These are phyloP conservation scores for Berghia stephanieae DNA, from an alignment of 1,140 invertebrate genomes.

Conservation along the genomic window DNA sequence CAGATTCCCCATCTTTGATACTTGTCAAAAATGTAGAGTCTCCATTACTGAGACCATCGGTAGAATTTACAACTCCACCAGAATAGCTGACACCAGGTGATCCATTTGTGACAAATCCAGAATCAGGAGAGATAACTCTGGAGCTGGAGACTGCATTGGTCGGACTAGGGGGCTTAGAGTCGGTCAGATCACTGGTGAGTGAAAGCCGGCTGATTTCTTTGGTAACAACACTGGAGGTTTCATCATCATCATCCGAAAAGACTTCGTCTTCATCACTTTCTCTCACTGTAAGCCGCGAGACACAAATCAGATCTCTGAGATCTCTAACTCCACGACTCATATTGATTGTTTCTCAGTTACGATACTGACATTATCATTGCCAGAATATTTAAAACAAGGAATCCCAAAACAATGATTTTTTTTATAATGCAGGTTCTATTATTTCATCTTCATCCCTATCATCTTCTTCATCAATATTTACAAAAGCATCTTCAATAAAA, in stretches of 20 bases:
- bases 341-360: not conserved
- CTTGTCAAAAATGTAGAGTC: slow-evolving; percentile 23
- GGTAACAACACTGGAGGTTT: too few relatives aligned
- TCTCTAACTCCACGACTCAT: slow-evolving; percentile 64
- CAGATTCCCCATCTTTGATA: slow-evolving; percentile 3
- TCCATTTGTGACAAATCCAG: slow-evolving; percentile 60
- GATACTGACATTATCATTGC: not conserved
- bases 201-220: not conserved
- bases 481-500: not conserved
- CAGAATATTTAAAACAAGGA: not conserved
- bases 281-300: slow-evolving; percentile 58
- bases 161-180: slow-evolving; percentile 17
- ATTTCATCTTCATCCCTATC: not conserved
- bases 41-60: not conserved
- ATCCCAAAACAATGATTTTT: not conserved
- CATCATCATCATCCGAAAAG: slow-evolving; percentile 36
- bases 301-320: slow-evolving; percentile 62
- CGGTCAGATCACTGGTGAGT: not conserved
- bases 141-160: not conserved
- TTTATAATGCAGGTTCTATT: not conserved
- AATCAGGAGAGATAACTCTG: slow-evolving; percentile 51
- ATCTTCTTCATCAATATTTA: not conserved
- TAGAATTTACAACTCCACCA: not conserved
- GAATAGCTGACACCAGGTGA: slow-evolving; percentile 36
- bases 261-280: slow-evolving; percentile 56